Percentiles rank a stretch among this genome's conserved stretches.
Conservation (phyloP, 2,888 invertebrate genomes). For the Sesia bembeciformis region DNA sequence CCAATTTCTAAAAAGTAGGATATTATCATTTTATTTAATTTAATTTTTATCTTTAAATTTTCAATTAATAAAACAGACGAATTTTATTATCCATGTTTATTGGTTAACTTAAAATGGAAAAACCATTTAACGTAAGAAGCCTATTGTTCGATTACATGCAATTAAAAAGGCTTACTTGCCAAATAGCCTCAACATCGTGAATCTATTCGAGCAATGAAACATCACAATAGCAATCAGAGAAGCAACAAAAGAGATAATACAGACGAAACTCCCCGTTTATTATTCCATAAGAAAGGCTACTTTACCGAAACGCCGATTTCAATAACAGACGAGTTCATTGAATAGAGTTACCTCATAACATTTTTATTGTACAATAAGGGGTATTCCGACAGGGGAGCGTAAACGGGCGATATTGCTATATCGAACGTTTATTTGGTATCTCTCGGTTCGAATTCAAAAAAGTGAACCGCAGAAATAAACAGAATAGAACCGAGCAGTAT, state of each 20-base stretch:
- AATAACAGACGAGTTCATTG: conserved; percentile 66
- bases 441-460: conserved; percentile 8
- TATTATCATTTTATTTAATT: too few relatives aligned
- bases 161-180: too few relatives aligned
- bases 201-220: too few relatives aligned
- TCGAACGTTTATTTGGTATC: conserved; percentile 34
- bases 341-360: conserved; percentile 70
- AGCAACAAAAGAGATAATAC: conserved; percentile 33
- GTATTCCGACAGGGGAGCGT: conserved; percentile 43
- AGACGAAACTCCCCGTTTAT: conserved; percentile 36
- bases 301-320: conserved; percentile 60
- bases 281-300: conserved; percentile 47
- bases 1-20: too few relatives aligned
- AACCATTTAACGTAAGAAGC: too few relatives aligned
- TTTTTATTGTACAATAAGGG: conserved; percentile 70
- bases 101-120: too few relatives aligned
- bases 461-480: conserved; percentile 5
- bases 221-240: conserved; percentile 34
- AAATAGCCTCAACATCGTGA: too few relatives aligned
- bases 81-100: too few relatives aligned
- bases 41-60: too few relatives aligned
- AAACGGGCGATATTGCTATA: conserved; percentile 56
- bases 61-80: too few relatives aligned
- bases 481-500: too few relatives aligned
- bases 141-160: too few relatives aligned